Evolutionary conservation across 2,113 vertebrate species (phyloP), one percentile per base, ranked within the genome.

Genomic region (Trinectes maculatus): DNA sequence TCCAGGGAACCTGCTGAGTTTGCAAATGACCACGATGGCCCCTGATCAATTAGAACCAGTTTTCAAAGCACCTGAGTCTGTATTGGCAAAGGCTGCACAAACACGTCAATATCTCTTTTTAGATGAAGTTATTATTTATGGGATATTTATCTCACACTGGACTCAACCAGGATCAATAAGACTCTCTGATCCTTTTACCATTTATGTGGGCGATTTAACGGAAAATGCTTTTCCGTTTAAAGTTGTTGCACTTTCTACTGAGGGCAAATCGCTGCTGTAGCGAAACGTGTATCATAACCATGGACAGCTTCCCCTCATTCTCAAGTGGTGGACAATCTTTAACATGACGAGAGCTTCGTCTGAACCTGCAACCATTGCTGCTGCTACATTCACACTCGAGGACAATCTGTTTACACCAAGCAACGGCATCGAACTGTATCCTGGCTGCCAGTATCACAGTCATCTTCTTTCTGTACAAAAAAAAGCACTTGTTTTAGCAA

Each of bases 1-100:
- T 58, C 56, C 36, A 48, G 78, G 72, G 59, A 71, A 79, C 59
- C 64, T 52, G 77, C 71, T 74, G 73, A 67, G 64, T 80, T 72
- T 42, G 72, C 76, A 83, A 75, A 79, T 43, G 33, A 56, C 47
- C 26, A 10, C 11, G 21, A 33, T 44, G 52, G 29, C 7, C 37
- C 21, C 71, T 28, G 57, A 85, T 88, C 77, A 75, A 74, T 81
- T 82, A 78, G 25, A 62, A 47, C 16, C 37, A 5, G 42, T 58
- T 75, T 74, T 72, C 33, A 52, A 42, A 72, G 47, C 44, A 21
- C 55, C 64, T 15, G 39, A 80, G 74, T 78, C 68, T 75, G 61
- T 68, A 67, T 72, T 64, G 61, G 42, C 24, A 18, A 47, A 31
- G 26, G 51, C 28, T 24, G 36, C 53, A 64, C 21, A 25, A 57